These are phyloP conservation scores for Pollenia angustigena DNA, from an alignment of 2,888 invertebrate genomes.

Conservation along the genomic window DNA sequence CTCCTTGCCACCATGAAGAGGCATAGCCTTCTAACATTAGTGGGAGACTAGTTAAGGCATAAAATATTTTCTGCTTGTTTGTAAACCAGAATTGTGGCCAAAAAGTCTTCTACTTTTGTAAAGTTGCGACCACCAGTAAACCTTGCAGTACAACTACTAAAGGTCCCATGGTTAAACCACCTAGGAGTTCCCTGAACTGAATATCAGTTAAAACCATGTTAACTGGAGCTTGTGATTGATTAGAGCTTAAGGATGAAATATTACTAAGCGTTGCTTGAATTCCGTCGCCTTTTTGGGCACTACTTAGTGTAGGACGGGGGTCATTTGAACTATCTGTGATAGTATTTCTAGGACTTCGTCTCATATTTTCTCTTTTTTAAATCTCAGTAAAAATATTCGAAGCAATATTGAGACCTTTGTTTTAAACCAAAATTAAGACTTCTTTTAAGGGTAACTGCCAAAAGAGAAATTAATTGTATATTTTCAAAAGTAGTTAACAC, in stretches of 20 bases:
- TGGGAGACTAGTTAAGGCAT: conserved; percentile 56
- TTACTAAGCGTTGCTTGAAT: not conserved
- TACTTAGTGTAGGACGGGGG: not conserved
- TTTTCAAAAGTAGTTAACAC: too few relatives aligned
- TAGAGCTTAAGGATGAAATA: too few relatives aligned
- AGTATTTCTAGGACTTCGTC: not conserved
- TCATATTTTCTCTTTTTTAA: too few relatives aligned
- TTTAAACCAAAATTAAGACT: too few relatives aligned
- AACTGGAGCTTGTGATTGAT: too few relatives aligned
- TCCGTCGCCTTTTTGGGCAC: not conserved
- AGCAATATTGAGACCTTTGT: too few relatives aligned
- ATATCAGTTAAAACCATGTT: too few relatives aligned
- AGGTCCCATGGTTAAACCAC: not conserved
- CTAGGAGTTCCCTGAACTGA: conserved; percentile 18
- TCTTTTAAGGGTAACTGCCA: too few relatives aligned
- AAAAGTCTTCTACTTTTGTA: conserved; percentile 59
- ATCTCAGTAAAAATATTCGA: too few relatives aligned
- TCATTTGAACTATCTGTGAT: not conserved
- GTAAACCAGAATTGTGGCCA: conserved; percentile 49
- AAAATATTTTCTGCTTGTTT: conserved; percentile 49
- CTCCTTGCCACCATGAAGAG: conserved; percentile 66
- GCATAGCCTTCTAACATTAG: conserved; percentile 60
- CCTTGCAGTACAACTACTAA: conserved; percentile 50
- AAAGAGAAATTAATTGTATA: too few relatives aligned
- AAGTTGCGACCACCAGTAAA: conserved; percentile 56